Percentiles rank a stretch among this genome's conserved stretches.
Evolutionary conservation across 2,888 invertebrate genomes (phyloP).

Genomic region (Linnaemya tessellans): DNA sequence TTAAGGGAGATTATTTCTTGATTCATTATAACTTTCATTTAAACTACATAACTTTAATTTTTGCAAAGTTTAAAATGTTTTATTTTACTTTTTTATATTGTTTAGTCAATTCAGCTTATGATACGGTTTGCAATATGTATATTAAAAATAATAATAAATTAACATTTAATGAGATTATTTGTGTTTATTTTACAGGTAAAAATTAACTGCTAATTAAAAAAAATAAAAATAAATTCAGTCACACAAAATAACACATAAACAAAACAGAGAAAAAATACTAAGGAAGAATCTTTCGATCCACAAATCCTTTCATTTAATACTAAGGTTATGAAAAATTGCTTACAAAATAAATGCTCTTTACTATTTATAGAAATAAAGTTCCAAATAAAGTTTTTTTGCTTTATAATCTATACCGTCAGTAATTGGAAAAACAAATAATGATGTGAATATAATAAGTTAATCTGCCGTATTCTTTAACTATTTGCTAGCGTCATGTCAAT

Average conservation of each 20-base stretch:
- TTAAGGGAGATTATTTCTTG: no score
- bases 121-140: constrained; percentile 24
- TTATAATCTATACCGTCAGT: neutral
- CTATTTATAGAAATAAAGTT: neutral
- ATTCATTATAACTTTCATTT: neutral
- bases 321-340: neutral
- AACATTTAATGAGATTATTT: constrained; percentile 49
- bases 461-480: no score
- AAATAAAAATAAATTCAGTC: constrained; percentile 52
- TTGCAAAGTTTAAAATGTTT: constrained; percentile 34
- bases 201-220: constrained; percentile 9
- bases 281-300: constrained; percentile 4
- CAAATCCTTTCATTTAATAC: neutral
- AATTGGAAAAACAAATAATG: neutral
- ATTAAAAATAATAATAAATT: constrained; percentile 46
- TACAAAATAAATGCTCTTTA: neutral
- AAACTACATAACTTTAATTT: constrained; percentile 1
- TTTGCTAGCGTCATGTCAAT: no score
- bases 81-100: constrained; percentile 1
- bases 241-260: constrained; percentile 33
- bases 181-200: constrained; percentile 28
- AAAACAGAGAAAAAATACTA: constrained; percentile 29
- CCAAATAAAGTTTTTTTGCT: neutral
- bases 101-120: constrained; percentile 26
- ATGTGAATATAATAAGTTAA: neutral